Evolutionary conservation across 1,140 invertebrate species (phyloP), one percentile per base, ranked within the genome.

Genomic region (Drosophila virilis): DNA sequence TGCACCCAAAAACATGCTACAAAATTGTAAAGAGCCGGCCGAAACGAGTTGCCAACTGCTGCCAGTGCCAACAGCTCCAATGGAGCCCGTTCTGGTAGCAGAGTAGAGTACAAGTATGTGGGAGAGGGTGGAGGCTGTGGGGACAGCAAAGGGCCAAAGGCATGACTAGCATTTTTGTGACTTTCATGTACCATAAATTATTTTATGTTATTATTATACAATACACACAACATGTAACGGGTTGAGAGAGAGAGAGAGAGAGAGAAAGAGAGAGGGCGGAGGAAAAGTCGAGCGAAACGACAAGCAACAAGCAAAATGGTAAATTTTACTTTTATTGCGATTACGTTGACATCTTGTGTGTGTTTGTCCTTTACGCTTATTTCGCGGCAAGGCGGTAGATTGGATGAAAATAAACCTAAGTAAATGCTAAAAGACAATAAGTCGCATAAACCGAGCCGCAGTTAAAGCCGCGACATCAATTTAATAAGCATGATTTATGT

Each of bases 141-240:
- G 4, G 22, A 5, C 22, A 28, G 22, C 22, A 5, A 55, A 12
- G 38, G 32, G 50, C 32, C 55, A 59, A 55, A 48, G 54, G 64
- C 59, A 60, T 54, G 42, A 33, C 50, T 72, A 28, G 66, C 75
- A 86, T 86, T 86, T 86, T 86, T 86, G 82, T 86, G 81, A 85
- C 81, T 85, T 85, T 85, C 70, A 85, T 85, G 70, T 78, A 79
- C 82, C 77, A 85, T 85, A 85, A 85, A 85, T 85, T 85, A 85
- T 77, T 85, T 85, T 67, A 85, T 85, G 74, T 80, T 86, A 83
- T 88, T 88, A 88, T 74, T 88, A 86, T 81, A 82, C 82, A 86
- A 86, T 86, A 83, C 76, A 74, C 46, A 68, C 50, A 51, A 52
- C 62, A 51, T 52, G 33, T 10, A 37, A 57, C 40, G 62, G 40